phyloP scores from a whole-genome alignment of 1,140 invertebrate species.

The Doryteuthis pealeii region DNA sequence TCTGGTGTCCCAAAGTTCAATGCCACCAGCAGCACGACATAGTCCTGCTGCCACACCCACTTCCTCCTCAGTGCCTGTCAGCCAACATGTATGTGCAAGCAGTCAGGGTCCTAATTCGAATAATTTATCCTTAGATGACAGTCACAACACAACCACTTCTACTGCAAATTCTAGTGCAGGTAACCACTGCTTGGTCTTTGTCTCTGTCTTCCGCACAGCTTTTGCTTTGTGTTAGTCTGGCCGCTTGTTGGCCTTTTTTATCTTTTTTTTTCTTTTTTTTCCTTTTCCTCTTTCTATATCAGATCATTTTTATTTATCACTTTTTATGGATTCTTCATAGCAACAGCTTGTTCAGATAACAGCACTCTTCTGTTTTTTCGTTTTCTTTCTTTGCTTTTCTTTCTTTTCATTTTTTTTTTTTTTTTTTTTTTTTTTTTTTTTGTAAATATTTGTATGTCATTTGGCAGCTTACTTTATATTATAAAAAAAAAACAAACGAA shows the following conservation, averaged over 20 bases:
- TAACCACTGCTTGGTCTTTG: constrained; percentile 2
- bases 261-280: neutral
- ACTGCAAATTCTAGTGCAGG: constrained; percentile 12
- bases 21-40: constrained; percentile 24
- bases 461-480: too few relatives aligned
- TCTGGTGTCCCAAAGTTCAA: constrained; percentile 31
- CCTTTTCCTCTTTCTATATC: neutral
- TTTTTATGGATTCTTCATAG: too few relatives aligned
- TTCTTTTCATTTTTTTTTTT: too few relatives aligned
- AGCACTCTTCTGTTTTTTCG: too few relatives aligned
- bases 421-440: too few relatives aligned
- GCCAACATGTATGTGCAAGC: constrained; percentile 5
- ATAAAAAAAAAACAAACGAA: too few relatives aligned
- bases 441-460: too few relatives aligned
- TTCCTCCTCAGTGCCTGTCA: constrained; percentile 24
- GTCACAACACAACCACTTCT: constrained; percentile 12
- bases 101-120: constrained; percentile 1
- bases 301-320: too few relatives aligned
- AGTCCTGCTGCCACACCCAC: constrained; percentile 20
- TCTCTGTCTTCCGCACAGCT: constrained; percentile 6
- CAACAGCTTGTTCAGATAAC: too few relatives aligned
- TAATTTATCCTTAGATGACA: constrained; percentile 12
- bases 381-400: too few relatives aligned
- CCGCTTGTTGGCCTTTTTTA: neutral
- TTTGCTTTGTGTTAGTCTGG: constrained; percentile 1